Base-by-base conservation (phyloP, 53 echinoderm and acorn worm genomes). In the Glandiceps talaboti region DNA sequence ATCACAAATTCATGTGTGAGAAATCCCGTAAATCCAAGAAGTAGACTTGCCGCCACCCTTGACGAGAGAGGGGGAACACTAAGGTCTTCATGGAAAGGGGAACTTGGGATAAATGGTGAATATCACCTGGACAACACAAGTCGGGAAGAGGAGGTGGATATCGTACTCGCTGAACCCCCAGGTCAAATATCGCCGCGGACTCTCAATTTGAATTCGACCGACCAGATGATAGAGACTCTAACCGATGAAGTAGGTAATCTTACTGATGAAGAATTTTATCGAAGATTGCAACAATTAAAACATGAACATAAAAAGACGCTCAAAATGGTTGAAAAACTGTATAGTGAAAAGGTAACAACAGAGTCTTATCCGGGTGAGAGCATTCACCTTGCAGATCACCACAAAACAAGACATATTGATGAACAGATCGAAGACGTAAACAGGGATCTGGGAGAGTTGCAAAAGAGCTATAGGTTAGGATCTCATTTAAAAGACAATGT, bases 1-100 rank as follows among this genome's bases (percentile, higher is more conserved):
- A 84, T 92, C 27, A 92, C 92, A 77, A 95, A 95, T 83, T 90
- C 95, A 30, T 95, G 90, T 82, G 87, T 95, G 14, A 90, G 80
- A 86, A 76, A 85, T 26, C 95, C 95, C 26, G 84, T 86, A 82
- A 92, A 89, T 74, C 92, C 95, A 31, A 76, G 77, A 81, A 88
- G 83, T 28, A 92, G 87, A 74, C 87, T 95, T 81, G 87, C 92
- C 31, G 92, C 88, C 29, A 88, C 90, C 31, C 86, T 87, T 75
- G 79, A 74, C 30, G 86, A 88, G 78, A 86, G 86, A 80, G 85
- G 81, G 80, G 86, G 79, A 78, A 31, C 79, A 75, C 27, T 75
- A 75, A 75, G 29, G 14, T 78, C 32, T 31, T 78, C 32, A 32
- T 32, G 32, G 26, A 32, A 27, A 78, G 79, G 25, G 27, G 31